Conservation (phyloP, 2,113 vertebrate species). For the Thamnaconus septentrionalis region DNA sequence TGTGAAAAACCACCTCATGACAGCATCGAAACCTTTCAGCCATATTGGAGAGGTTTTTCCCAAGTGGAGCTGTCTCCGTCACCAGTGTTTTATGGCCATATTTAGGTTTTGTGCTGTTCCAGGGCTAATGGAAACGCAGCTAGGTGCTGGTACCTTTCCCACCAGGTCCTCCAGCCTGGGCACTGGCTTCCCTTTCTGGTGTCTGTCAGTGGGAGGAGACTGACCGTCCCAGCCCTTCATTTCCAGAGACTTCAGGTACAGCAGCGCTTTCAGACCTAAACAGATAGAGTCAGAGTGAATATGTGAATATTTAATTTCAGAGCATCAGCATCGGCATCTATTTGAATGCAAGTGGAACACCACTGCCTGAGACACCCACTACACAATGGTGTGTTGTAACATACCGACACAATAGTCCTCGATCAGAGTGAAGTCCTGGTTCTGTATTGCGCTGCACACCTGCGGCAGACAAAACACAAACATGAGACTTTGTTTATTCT, state of each 20-base stretch:
- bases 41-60: too few relatives aligned
- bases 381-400: background rate
- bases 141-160: conserved; percentile 79
- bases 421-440: conserved; percentile 95
- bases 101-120: too few relatives aligned
- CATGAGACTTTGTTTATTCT: background rate
- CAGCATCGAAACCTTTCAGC: too few relatives aligned
- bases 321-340: background rate
- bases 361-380: too few relatives aligned
- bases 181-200: conserved; percentile 90
- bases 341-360: too few relatives aligned
- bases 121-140: background rate
- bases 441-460: conserved; percentile 95
- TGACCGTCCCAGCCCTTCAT: conserved; percentile 87
- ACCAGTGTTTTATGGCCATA: too few relatives aligned
- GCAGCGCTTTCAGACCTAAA: conserved; percentile 82
- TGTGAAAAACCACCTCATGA: too few relatives aligned
- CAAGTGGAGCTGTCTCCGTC: too few relatives aligned
- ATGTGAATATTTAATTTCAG: background rate
- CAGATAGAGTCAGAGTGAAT: background rate
- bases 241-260: conserved; percentile 89
- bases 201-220: conserved; percentile 82
- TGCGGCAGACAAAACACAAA: conserved; percentile 40
- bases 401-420: conserved; percentile 90
- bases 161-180: conserved; percentile 77